Percentiles rank a stretch among this genome's conserved stretches.
These are phyloP conservation scores for Lutraria rhynchaena DNA, from an alignment of 1,140 invertebrate species.

Conservation along the genomic window DNA sequence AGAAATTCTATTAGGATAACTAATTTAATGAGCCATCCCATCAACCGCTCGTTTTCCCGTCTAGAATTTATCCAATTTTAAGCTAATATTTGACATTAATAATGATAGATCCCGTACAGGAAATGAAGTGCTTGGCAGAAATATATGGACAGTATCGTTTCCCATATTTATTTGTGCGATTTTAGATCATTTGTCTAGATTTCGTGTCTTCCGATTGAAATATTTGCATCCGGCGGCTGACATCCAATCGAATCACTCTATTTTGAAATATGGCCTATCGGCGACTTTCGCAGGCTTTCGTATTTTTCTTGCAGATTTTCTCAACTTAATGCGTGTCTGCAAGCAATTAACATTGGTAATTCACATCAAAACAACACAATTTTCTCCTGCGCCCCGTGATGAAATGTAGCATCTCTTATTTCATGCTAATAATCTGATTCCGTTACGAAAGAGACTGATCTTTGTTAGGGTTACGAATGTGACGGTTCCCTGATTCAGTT, in stretches of 20 bases:
- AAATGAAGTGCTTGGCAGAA: conserved; percentile 55
- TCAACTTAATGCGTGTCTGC: no score
- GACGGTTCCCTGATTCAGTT: no score
- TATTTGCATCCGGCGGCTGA: conserved; percentile 10
- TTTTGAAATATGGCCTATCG: conserved; percentile 2
- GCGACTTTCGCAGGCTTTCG: no score
- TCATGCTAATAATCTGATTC: no score
- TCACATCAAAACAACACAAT: no score
- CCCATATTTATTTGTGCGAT: conserved; percentile 51
- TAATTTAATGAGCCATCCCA: conserved; percentile 53
- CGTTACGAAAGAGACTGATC: no score
- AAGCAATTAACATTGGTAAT: no score
- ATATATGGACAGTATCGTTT: conserved; percentile 37
- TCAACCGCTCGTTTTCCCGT: conserved; percentile 49
- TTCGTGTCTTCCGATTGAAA: conserved; percentile 24
- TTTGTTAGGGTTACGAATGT: no score
- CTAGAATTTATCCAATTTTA: conserved; percentile 54
- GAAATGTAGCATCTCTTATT: no score
- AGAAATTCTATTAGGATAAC: conserved; percentile 41
- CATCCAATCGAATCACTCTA: not conserved
- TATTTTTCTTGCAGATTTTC: no score
- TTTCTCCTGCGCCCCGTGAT: no score
- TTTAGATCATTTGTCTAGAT: conserved; percentile 49
- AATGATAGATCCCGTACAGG: conserved; percentile 43
- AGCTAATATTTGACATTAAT: conserved; percentile 57